Percentiles rank a stretch among this genome's conserved stretches.
phyloP scores from a whole-genome alignment of 2,888 invertebrate species.

The Drosophila cracens region DNA sequence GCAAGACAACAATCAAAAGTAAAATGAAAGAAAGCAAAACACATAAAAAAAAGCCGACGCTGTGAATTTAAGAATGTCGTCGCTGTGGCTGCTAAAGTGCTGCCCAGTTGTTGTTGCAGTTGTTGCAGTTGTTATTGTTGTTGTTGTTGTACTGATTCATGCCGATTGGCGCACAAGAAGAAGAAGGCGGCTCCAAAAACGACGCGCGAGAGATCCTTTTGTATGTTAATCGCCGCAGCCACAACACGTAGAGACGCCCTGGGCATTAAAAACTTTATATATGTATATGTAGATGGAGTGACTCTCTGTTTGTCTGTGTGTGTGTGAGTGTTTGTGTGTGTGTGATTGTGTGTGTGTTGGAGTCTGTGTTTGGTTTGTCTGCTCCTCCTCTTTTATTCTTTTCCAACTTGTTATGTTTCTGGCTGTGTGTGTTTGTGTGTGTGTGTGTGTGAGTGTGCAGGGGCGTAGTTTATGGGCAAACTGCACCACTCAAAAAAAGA shows the following conservation, averaged over 20 bases:
- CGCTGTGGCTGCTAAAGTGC: slow-evolving; percentile 59
- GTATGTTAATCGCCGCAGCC: slow-evolving; percentile 80
- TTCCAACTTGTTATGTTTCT: slow-evolving; percentile 58
- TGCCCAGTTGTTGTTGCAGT: slow-evolving; percentile 2
- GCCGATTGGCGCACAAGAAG: slow-evolving; percentile 66
- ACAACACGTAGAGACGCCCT: slow-evolving; percentile 56
- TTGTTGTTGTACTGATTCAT: slow-evolving; percentile 63
- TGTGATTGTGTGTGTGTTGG: slow-evolving; percentile 24
- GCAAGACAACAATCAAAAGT: neutral
- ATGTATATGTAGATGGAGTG: neutral
- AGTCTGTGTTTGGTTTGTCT: slow-evolving; percentile 25
- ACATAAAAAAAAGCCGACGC: slow-evolving; percentile 15
- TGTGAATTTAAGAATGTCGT: slow-evolving; percentile 48
- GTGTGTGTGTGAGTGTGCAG: slow-evolving; percentile 18
- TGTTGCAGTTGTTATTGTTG: neutral
- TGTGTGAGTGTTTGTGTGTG: slow-evolving; percentile 1
- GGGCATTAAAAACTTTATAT: slow-evolving; percentile 19
- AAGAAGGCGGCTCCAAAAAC: slow-evolving; percentile 79
- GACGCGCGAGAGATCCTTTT: slow-evolving; percentile 74
- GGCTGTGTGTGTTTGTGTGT: slow-evolving; percentile 2
- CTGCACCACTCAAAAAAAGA: neutral
- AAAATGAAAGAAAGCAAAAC: slow-evolving; percentile 10
- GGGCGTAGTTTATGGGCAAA: slow-evolving; percentile 1
- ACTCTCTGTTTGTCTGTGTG: neutral
- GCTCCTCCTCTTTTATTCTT: slow-evolving; percentile 63